Base-by-base conservation (phyloP, 2,797 vertebrate species). In the Allobates femoralis region DNA sequence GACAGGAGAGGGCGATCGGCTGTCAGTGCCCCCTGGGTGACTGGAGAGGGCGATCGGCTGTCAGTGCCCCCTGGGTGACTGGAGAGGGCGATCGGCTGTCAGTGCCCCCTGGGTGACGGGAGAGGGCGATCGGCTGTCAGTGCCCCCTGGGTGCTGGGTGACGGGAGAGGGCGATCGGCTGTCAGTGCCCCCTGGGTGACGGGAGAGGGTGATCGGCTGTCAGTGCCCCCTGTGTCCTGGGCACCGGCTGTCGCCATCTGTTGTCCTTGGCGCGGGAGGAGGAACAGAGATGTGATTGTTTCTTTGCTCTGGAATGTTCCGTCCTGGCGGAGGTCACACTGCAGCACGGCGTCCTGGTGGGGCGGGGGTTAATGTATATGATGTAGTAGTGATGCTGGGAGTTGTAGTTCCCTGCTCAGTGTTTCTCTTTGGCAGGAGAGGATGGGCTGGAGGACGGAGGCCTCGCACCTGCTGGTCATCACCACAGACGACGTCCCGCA, bases 361-460 rank as follows among this genome's bases (percentile, higher is more conserved):
- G 37, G 37, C 0, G 4, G 50, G 50, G 50, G 11, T 51, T n/a
- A n/a, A n/a, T n/a, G n/a, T n/a, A n/a, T 58, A 23, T 6, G 21
- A 23, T 58, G 1, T 12, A 51, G 23, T 60, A n/a, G 23, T n/a
- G 23, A 2, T 4, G 15, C 14, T 32, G 28, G 16, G 15, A 32
- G 5, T 67, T 67, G 64, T 34, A 1, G 16, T 67, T 34, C n/a
- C n/a, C 64, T 32, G 15, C 64, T 66, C 14, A 0, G 62, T 2
- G 11, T 55, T 67, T 1, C 28, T 37, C 5, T 21, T 21, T 18
- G 26, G 12, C 93, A 99, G 98, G 94, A 97, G 62, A 95, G 94
- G 90, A 97, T 99, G 0, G 98, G 98, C 46, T 99, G 98, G 98
- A 96, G 98, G 58, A 98, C 99, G 88, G 98, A 98, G 81, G 98